A percentile compares a stretch with the other conserved stretches of the same genome.
Conservation (phyloP, 2,797 vertebrate species). For the Danio albolineatus region DNA sequence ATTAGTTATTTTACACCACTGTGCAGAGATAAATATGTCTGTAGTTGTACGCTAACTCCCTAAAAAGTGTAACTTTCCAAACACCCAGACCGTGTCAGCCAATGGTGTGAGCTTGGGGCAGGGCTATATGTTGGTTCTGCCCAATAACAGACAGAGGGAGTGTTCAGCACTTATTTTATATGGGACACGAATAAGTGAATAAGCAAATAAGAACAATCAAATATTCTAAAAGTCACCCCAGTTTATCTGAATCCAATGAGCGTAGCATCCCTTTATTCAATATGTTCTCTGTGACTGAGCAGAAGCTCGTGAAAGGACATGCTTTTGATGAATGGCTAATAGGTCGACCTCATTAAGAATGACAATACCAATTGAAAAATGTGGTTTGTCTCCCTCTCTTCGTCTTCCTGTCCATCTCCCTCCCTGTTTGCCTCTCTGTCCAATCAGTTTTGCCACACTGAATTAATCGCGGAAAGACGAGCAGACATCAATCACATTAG, state of each 20-base stretch:
- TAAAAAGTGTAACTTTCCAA: not conserved
- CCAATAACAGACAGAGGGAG: not conserved
- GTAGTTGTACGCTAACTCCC: not conserved
- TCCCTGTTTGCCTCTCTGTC: conserved; percentile 61
- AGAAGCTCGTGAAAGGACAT: conserved; percentile 30
- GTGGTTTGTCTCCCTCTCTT: conserved; percentile 37
- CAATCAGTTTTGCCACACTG: conserved; percentile 65
- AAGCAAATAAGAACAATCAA: not conserved
- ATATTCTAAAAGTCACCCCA: not conserved
- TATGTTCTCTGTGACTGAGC: conserved; percentile 21
- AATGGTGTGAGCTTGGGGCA: too few species aligned
- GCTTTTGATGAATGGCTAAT: conserved; percentile 63
- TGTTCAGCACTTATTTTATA: not conserved
- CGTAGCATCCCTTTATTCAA: conserved; percentile 10
- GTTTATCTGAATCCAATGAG: conserved; percentile 3
- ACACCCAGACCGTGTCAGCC: not conserved
- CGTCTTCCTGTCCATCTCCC: conserved; percentile 21
- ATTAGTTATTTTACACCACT: too few species aligned
- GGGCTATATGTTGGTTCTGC: not conserved
- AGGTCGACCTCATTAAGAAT: conserved; percentile 65
- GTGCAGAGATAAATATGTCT: not conserved
- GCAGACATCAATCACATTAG: conserved; percentile 65
- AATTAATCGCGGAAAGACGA: conserved; percentile 62
- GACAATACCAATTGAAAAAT: conserved; percentile 60
- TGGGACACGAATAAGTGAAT: not conserved